phyloP scores from a whole-genome alignment of 1,140 invertebrate genomes.

The Gryllus bimaculatus region DNA sequence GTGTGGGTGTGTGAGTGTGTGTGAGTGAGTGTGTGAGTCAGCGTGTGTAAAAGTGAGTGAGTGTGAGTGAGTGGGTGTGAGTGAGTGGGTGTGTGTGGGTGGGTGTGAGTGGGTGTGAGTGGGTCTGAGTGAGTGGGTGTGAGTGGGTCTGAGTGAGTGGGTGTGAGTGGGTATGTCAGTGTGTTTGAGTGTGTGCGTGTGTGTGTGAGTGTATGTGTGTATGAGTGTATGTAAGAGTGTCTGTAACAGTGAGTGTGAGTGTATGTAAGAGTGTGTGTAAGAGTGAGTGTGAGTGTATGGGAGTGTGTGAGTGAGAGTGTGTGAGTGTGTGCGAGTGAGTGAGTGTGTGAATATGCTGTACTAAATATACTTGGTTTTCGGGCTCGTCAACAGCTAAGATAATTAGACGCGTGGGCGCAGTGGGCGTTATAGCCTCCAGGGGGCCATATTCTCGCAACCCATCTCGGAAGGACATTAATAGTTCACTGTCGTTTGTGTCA shows the following conservation, averaged over 20 bases:
- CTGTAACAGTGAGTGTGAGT: neutral
- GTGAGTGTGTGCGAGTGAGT: neutral
- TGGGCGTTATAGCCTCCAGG: too few relatives aligned
- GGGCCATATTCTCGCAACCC: too few relatives aligned
- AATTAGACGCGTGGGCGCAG: too few relatives aligned
- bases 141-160: neutral
- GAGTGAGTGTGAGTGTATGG: neutral
- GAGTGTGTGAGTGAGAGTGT: neutral
- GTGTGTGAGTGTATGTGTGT: neutral
- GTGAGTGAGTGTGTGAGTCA: neutral
- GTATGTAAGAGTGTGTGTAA: neutral
- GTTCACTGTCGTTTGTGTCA: too few relatives aligned
- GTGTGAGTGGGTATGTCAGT: neutral
- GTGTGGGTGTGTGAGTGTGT: neutral
- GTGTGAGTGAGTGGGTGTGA: neutral
- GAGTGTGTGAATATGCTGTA: constrained; percentile 27
- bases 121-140: neutral
- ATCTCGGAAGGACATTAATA: too few relatives aligned
- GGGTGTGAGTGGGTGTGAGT: neutral
- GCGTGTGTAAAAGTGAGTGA: neutral
- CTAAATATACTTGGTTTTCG: too few relatives aligned
- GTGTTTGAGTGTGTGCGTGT: neutral
- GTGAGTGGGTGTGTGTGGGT: neutral
- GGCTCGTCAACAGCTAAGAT: too few relatives aligned
- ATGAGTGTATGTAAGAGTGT: neutral